phyloP scores from a whole-genome alignment of 2,888 invertebrate genomes.

The Drosophila subsilvestris region DNA sequence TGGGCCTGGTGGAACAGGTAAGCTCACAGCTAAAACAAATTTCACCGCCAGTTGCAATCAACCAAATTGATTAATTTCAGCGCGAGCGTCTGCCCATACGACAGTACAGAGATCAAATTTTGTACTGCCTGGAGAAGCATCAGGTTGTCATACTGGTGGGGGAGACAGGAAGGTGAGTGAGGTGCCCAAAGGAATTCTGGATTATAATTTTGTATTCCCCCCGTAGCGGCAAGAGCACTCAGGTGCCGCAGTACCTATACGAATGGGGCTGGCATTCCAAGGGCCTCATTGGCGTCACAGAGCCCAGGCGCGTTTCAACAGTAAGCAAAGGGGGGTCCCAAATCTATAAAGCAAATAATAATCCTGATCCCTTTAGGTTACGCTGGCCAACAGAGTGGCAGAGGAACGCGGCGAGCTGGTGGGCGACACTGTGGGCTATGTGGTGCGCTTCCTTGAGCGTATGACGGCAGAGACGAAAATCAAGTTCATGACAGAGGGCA shows the following conservation, averaged over 20 bases:
- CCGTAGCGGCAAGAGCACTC: constrained; percentile 88
- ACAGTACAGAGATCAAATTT: constrained; percentile 92
- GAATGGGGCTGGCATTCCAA: constrained; percentile 94
- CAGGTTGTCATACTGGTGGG: constrained; percentile 95
- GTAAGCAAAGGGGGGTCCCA: constrained; percentile 12
- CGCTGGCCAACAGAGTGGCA: constrained; percentile 94
- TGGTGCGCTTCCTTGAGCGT: constrained; percentile 91
- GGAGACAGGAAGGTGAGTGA: constrained; percentile 92
- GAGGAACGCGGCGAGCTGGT: constrained; percentile 92
- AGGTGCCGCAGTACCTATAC: constrained; percentile 89
- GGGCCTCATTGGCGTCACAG: constrained; percentile 94
- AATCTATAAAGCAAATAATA: background rate
- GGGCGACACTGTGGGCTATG: constrained; percentile 92
- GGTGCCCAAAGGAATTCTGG: background rate
- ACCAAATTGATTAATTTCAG: constrained; percentile 84
- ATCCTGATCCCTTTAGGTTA: constrained; percentile 84
- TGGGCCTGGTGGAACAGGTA: constrained; percentile 89
- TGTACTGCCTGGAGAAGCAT: constrained; percentile 95
- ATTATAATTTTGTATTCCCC: background rate
- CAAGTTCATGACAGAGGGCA: constrained; percentile 98
- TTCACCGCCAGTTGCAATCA: background rate
- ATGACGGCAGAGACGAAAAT: constrained; percentile 88
- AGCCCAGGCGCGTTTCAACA: constrained; percentile 96
- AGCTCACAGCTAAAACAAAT: background rate
- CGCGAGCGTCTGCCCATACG: constrained; percentile 94